Base-by-base conservation (phyloP, 2,888 invertebrate species). In the Craniophora ligustri region DNA sequence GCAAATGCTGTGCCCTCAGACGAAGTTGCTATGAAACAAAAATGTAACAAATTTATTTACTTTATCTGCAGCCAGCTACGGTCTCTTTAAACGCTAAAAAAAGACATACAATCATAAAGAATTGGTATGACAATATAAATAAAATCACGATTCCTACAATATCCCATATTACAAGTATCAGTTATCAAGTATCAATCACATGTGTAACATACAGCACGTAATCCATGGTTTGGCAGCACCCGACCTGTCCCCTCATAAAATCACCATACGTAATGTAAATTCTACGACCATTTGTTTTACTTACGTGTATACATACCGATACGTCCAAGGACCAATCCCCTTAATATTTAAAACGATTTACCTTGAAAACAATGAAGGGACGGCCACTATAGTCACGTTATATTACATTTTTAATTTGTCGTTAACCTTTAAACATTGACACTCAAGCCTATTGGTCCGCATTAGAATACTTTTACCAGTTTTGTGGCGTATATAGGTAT, bases 361-460 rank as follows among this genome's bases (percentile, higher is more conserved):
- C 80, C 82, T 78, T 82, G 81, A 76, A 79, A 66, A 79, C 72
- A 65, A 78, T 80, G 67, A 67, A 67, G 73, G 63, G 60, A 53
- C 67, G 68, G 79, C 76, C 76, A 74, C 75, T 65, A 61, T 58
- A 72, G 78, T 72, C 78, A 78, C 78, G 76, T 75, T 80, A 40
- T 63, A 81, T 79, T 72, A 73, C 73, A 77, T 75, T 70, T 80
- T 81, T 84, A 81, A 83, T 80, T 78, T 77, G 65, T 75, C 75
- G 77, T 86, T 84, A 83, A 81, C 83, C 82, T 83, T 79, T 79
- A 75, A 66, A 59, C 78, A 69, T 69, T 72, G 72, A 58, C 72
- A 70, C 68, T 72, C 67, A 56, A 67, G 61, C 50, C 50, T 68
- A 75, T 78, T 75, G 72, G 78, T 78, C 70, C 66, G 53, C 61